These are phyloP conservation scores for Eucriotettix oculatus DNA, from an alignment of 2,888 invertebrate genomes.

Conservation along the genomic window DNA sequence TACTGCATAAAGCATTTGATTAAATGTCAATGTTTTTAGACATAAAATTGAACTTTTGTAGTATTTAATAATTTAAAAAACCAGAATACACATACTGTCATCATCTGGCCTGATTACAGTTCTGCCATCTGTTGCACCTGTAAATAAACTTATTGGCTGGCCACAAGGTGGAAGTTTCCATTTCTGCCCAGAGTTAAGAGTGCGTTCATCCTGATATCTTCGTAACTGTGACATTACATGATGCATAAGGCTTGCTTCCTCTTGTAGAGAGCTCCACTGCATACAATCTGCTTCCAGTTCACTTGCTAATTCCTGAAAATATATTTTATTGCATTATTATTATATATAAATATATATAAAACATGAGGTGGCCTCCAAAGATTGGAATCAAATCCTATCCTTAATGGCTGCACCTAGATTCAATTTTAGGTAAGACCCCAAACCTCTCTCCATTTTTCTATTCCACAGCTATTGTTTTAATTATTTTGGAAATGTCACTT, in stretches of 20 bases:
- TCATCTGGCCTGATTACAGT: constrained; percentile 46
- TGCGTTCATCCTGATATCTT: constrained; percentile 41
- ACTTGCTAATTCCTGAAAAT: constrained; percentile 42
- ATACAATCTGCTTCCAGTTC: constrained; percentile 49
- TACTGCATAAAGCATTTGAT: too few species aligned
- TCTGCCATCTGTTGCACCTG: constrained; percentile 21
- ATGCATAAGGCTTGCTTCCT: constrained; percentile 51
- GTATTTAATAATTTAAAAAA: neutral
- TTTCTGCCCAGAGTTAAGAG: constrained; percentile 42
- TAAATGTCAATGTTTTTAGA: neutral
- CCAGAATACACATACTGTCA: constrained; percentile 37
- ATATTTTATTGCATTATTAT: neutral
- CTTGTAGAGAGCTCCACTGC: constrained; percentile 38
- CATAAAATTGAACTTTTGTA: neutral
- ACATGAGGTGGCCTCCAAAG: too few species aligned
- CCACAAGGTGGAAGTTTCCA: constrained; percentile 53
- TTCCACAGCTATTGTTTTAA: too few species aligned
- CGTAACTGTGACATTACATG: constrained; percentile 45
- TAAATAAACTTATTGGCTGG: constrained; percentile 49
- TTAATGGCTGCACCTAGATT: too few species aligned
- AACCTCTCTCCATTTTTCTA: too few species aligned
- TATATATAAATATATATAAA: neutral
- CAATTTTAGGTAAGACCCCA: too few species aligned
- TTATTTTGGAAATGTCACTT: too few species aligned
- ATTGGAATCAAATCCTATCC: too few species aligned